Conservation (phyloP, 2,113 vertebrate species). For the Tichodroma muraria region DNA sequence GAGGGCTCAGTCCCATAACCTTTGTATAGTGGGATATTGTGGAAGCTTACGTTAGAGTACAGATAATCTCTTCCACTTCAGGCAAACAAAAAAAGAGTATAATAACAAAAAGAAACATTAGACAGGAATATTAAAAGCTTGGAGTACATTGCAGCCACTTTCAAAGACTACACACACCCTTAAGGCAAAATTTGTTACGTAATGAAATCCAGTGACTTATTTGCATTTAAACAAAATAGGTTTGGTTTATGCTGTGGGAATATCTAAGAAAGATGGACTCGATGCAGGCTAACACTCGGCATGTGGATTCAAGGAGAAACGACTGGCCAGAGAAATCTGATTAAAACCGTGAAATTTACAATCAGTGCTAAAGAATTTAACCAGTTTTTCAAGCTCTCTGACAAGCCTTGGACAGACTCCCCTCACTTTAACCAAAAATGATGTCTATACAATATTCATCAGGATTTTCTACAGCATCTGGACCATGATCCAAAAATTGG, state of each 20-base stretch:
- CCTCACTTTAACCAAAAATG: background rate
- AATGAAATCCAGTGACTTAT: background rate
- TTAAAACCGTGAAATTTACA: background rate
- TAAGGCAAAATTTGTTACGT: background rate
- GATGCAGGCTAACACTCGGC: too few relatives aligned
- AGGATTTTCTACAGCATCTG: background rate
- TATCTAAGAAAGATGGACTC: background rate
- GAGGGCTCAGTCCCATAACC: background rate
- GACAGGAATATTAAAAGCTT: background rate
- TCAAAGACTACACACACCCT: background rate
- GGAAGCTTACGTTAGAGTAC: background rate
- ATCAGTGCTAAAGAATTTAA: background rate
- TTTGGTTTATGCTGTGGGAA: background rate
- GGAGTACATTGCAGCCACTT: background rate
- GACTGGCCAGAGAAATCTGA: background rate
- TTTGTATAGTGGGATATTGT: background rate
- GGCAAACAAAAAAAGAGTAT: conserved; percentile 7
- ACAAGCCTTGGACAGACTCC: background rate
- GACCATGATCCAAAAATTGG: background rate
- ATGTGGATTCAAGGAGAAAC: background rate
- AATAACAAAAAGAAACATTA: background rate
- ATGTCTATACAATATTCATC: too few relatives aligned
- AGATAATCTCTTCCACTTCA: conserved; percentile 19
- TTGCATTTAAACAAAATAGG: background rate
- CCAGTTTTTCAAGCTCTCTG: background rate